Percentiles rank a stretch among this genome's conserved stretches.
Evolutionary conservation across 2,797 vertebrate genomes (phyloP).

Genomic region (Pseudochaenichthys georgianus): DNA sequence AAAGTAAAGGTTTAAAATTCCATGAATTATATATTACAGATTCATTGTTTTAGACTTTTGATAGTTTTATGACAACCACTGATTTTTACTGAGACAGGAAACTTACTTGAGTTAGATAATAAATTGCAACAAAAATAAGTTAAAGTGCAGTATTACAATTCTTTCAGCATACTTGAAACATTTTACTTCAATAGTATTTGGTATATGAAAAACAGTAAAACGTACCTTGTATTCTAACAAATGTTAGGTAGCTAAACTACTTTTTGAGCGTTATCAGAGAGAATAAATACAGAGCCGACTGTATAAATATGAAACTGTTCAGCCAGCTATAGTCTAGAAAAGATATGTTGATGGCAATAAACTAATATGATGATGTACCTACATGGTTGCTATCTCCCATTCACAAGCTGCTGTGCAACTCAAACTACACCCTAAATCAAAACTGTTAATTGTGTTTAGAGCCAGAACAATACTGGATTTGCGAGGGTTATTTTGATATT

Average conservation of each 20-base stretch:
- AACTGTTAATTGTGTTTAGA: background rate
- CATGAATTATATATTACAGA: background rate
- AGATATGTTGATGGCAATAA: slow-evolving; percentile 19
- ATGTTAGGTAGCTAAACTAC: slow-evolving; percentile 17
- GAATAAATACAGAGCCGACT: slow-evolving; percentile 36
- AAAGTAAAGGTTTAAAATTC: background rate
- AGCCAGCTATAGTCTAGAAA: slow-evolving; percentile 22
- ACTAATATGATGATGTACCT: slow-evolving; percentile 16
- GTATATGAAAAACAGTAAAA: slow-evolving; percentile 36
- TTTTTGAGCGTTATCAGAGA: background rate
- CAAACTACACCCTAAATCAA: background rate
- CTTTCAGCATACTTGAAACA: slow-evolving; percentile 34
- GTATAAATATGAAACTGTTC: slow-evolving; percentile 42
- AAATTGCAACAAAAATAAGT: slow-evolving; percentile 17
- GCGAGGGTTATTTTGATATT: slow-evolving; percentile 3
- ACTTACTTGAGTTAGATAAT: background rate
- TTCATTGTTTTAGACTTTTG: background rate
- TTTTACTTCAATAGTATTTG: slow-evolving; percentile 4
- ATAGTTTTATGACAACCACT: background rate
- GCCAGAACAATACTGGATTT: background rate
- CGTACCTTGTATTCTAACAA: background rate
- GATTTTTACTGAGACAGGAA: background rate
- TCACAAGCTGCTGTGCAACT: too few species aligned
- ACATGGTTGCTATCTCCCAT: slow-evolving; percentile 23
- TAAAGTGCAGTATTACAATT: slow-evolving; percentile 73